Conservation (phyloP, 2,888 invertebrate genomes). For the Cantharis flavilabris region DNA sequence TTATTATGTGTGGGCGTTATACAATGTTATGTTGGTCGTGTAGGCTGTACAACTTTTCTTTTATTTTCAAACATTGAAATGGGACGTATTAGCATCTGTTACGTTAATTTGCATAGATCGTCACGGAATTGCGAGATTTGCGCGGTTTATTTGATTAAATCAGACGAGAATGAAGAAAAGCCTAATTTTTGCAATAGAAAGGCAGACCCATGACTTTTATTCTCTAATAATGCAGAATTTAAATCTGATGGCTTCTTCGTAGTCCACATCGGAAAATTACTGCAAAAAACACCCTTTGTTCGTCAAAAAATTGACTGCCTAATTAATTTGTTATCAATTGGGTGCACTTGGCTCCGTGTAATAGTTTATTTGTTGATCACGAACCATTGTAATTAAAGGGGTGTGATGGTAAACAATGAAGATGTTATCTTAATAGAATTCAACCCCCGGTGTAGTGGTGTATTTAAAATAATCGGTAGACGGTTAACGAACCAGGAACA, state of each 20-base stretch:
- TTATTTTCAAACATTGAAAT: background rate
- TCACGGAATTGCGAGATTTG: background rate
- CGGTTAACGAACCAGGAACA: slow-evolving; percentile 16
- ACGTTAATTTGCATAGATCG: background rate
- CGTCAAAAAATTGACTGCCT: background rate
- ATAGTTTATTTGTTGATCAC: background rate
- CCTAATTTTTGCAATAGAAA: background rate
- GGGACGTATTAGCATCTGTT: background rate
- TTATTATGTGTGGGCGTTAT: slow-evolving; percentile 4
- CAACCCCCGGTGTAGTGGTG: slow-evolving; percentile 2
- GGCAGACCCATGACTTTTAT: too few relatives aligned
- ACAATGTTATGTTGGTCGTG: background rate
- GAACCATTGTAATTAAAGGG: background rate
- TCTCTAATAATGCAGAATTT: too few relatives aligned
- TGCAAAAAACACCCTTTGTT: background rate
- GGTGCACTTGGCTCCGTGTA: background rate
- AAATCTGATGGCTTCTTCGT: too few relatives aligned
- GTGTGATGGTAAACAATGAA: background rate
- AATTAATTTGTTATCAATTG: background rate
- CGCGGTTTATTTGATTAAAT: background rate
- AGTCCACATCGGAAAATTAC: too few relatives aligned
- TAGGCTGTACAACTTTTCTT: background rate
- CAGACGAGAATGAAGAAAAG: background rate
- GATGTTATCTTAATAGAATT: background rate
- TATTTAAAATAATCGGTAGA: slow-evolving; percentile 11